Evolutionary conservation across 2,113 vertebrate genomes (phyloP), one percentile per base, ranked within the genome.

Genomic region (Mormyrus iriodes): DNA sequence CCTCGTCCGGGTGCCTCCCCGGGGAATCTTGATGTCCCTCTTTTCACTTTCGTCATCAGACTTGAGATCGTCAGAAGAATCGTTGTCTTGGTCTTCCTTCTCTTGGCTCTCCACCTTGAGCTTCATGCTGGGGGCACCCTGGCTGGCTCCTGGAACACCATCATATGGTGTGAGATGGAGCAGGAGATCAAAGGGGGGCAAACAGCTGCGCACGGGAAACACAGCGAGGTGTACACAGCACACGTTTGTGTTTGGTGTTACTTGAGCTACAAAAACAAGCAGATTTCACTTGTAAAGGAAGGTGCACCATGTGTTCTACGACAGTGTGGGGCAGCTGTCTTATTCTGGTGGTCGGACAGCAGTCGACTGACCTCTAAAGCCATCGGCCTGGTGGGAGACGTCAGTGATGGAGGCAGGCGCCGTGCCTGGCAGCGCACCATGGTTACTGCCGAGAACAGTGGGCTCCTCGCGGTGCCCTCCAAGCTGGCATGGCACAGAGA

Each of bases 41-140:
- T 96, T 96, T 89, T 98, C 98, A 83, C 96, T 96, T 92, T 99
- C 98, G 69, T 98, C 97, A 88, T 99, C 98, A 87, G 98, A 99
- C 92, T 96, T 96, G 95, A 97, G 97, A 93, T 97, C 97, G 91
- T 98, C 97, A n/a, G 97, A 97, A 91, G 97, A 97, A 90, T 96
- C 96, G 10, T 95, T 96, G 84, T 97, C 97, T 44, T 94, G 92
- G 44, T 97, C 97, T 87, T 99, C 98, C 90, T 96, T 96, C 51
- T 99, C 97, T 91, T 96, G 94, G 82, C 94, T 96, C 91, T 99
- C 98, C 91, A 96, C 95, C 95, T 99, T 99, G 90, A 99, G 96
- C 93, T 98, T 97, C 92, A 97, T 90, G 90, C 96, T 94, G 76
- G 94, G 24, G 85, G 91, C 91, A 85, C 90, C 90, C 90, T 95